Conservation (phyloP, 2,113 vertebrate genomes). For the Burhinus bistriatus region DNA sequence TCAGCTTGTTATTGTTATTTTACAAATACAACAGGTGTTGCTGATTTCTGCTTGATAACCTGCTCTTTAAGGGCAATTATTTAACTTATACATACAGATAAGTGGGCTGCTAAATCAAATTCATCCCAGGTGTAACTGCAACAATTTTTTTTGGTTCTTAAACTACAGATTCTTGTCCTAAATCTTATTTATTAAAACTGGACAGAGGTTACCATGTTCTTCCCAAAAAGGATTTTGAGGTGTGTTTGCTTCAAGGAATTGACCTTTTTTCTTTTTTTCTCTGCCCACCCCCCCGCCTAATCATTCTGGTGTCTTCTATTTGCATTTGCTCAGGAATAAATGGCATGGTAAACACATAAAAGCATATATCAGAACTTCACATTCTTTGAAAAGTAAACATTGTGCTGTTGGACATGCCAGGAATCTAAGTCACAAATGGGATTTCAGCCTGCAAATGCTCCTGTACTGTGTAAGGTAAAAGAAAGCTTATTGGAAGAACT, state of each 20-base stretch:
- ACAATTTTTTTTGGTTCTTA: background rate
- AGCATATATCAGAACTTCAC: background rate
- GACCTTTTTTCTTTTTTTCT: background rate
- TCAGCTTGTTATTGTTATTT: constrained; percentile 53
- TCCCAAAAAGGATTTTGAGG: background rate
- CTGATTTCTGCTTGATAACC: constrained; percentile 52
- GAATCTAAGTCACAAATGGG: background rate
- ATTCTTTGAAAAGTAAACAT: background rate
- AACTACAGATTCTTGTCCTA: background rate
- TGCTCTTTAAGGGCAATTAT: constrained; percentile 45
- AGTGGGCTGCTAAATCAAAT: constrained; percentile 44
- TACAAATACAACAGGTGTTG: constrained; percentile 52
- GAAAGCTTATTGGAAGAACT: background rate
- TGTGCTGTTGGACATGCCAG: background rate
- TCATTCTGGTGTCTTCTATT: background rate
- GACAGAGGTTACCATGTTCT: background rate
- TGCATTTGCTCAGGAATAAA: background rate
- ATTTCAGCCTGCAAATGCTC: background rate
- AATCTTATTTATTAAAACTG: background rate
- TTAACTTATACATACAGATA: constrained; percentile 8
- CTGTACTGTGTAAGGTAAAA: background rate
- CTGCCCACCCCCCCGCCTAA: no score
- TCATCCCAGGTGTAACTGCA: constrained; percentile 28
- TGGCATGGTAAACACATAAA: background rate
- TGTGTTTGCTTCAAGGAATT: background rate